A percentile compares a stretch with the other conserved stretches of the same genome.
phyloP scores from a whole-genome alignment of 1,140 invertebrate genomes.

The Dendrolimus kikuchii region DNA sequence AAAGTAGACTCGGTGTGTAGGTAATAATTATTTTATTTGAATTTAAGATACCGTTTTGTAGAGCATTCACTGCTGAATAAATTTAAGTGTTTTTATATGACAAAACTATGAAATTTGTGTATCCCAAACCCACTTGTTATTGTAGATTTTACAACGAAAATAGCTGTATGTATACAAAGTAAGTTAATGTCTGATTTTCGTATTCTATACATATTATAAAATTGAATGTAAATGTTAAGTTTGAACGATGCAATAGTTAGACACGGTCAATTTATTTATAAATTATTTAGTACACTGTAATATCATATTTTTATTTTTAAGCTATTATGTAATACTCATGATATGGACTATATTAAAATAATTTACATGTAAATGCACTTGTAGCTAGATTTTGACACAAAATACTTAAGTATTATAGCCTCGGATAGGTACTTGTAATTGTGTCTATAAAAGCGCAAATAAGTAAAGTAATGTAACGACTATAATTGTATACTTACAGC shows the following conservation, averaged over 20 bases:
- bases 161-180: slow-evolving; percentile 29
- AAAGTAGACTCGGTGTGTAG: no score
- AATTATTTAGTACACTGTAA: no score
- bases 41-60: slow-evolving; percentile 12
- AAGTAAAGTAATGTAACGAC: not conserved
- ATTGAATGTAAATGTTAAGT: slow-evolving; percentile 10
- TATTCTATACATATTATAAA: not conserved
- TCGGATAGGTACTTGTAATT: slow-evolving; percentile 22
- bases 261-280: slow-evolving; percentile 7
- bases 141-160: slow-evolving; percentile 62
- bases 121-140: slow-evolving; percentile 34
- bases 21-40: no score
- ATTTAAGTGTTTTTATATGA: slow-evolving; percentile 17
- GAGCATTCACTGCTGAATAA: slow-evolving; percentile 11
- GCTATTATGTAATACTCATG: no score
- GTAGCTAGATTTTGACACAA: slow-evolving; percentile 59
- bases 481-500: not conserved
- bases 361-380: slow-evolving; percentile 37
- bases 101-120: slow-evolving; percentile 10
- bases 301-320: no score
- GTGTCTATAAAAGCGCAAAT: slow-evolving; percentile 5
- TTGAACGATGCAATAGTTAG: slow-evolving; percentile 12
- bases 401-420: slow-evolving; percentile 32
- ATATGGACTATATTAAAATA: slow-evolving; percentile 1
- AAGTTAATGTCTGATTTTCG: slow-evolving; percentile 8